Evolutionary conservation across 2,113 vertebrate genomes (phyloP).

Genomic region (Crotalus viridis): DNA sequence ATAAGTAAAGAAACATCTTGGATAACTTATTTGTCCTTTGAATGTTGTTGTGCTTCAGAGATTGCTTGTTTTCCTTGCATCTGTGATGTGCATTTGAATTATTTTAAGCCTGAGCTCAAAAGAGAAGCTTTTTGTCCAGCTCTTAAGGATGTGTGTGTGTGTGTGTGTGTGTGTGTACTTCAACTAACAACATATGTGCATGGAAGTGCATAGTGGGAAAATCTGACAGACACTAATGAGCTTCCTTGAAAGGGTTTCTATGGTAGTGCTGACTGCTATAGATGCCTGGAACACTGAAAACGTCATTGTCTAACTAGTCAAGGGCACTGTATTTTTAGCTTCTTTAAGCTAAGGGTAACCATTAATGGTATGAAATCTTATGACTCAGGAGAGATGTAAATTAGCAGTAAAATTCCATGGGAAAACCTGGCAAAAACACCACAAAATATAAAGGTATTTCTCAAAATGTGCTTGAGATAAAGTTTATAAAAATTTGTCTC

Average conservation of each 20-base stretch:
- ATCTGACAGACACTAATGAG: conserved; percentile 1
- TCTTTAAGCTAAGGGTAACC: conserved; percentile 8
- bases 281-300: conserved; percentile 10
- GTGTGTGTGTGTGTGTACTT: background rate
- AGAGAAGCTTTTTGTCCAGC: background rate
- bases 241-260: conserved; percentile 2
- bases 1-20: conserved; percentile 20
- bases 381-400: conserved; percentile 18
- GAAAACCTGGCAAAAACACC: background rate
- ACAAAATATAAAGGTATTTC: background rate
- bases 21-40: conserved; percentile 1
- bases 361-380: conserved; percentile 12
- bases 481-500: background rate
- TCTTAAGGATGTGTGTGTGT: background rate
- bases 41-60: conserved; percentile 8
- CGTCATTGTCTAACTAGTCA: background rate
- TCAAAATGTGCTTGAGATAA: background rate
- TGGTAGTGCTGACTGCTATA: conserved; percentile 17
- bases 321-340: conserved; percentile 15
- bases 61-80: background rate
- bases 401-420: background rate
- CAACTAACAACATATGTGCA: background rate
- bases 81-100: conserved; percentile 28
- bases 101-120: background rate
- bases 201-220: conserved; percentile 28